Evolutionary conservation across 2,888 invertebrate species (phyloP).

Genomic region (Mamestra brassicae): DNA sequence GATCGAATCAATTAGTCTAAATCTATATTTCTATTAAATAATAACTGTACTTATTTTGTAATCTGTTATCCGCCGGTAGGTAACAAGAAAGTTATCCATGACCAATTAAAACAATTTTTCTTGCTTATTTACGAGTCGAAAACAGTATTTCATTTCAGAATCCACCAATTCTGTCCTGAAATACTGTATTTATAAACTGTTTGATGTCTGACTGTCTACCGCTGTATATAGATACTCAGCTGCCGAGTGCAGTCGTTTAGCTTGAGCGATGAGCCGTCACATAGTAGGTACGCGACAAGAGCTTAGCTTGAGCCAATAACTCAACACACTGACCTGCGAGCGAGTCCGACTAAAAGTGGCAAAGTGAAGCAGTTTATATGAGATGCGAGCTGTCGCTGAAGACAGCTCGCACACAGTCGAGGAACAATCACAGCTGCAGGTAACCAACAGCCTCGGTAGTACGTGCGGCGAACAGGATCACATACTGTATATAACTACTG

Average conservation of each 20-base stretch:
- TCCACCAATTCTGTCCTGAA: background rate
- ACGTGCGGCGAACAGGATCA: background rate
- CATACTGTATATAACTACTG: background rate
- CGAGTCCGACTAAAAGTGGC: background rate
- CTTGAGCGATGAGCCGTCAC: background rate
- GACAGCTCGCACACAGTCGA: background rate
- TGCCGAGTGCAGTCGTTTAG: too few relatives aligned
- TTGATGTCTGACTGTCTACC: background rate
- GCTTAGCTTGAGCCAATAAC: background rate
- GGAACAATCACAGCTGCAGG: background rate
- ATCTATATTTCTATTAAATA: constrained; percentile 1
- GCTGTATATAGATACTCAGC: background rate
- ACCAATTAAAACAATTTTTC: background rate
- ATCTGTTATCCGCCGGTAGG: background rate
- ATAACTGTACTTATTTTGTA: background rate
- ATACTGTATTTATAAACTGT: background rate
- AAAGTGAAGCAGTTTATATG: background rate
- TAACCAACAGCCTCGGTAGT: background rate
- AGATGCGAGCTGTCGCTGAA: background rate
- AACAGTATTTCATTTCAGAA: background rate
- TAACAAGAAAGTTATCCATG: constrained; percentile 8
- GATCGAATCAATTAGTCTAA: constrained; percentile 15
- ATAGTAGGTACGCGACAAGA: background rate
- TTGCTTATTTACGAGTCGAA: background rate
- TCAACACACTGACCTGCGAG: constrained; percentile 12